Evolutionary conservation across 2,888 invertebrate genomes (phyloP).

Genomic region (Lasioglossum figueresi): DNA sequence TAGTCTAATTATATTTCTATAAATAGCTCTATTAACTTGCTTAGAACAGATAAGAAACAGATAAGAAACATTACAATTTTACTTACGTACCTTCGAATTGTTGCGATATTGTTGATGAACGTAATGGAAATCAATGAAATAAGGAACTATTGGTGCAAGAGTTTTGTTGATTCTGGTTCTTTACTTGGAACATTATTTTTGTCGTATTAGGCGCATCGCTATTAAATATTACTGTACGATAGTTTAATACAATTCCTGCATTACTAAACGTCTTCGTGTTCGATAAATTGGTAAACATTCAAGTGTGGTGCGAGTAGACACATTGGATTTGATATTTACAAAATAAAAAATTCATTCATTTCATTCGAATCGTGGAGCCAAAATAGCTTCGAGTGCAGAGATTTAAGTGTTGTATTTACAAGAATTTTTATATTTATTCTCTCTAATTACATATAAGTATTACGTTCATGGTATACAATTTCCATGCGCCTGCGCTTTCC

Average conservation of each 20-base stretch:
- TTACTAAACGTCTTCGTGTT: neutral
- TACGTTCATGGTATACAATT: neutral
- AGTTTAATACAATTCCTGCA: too few relatives aligned
- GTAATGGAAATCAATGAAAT: neutral
- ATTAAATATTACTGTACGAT: too few relatives aligned
- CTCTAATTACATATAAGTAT: neutral
- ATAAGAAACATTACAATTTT: too few relatives aligned
- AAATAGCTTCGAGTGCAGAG: neutral
- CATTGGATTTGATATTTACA: too few relatives aligned
- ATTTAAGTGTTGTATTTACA: neutral
- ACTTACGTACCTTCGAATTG: neutral
- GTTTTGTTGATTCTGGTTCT: neutral
- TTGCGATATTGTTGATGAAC: neutral
- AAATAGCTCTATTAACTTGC: neutral
- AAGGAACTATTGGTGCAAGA: neutral
- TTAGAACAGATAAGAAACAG: neutral
- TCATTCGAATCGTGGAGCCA: neutral
- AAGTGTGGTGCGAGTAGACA: neutral
- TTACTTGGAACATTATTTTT: neutral
- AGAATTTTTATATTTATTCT: neutral
- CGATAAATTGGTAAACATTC: neutral
- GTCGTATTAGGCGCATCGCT: neutral
- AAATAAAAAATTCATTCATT: too few relatives aligned
- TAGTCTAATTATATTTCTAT: neutral
- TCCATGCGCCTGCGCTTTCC: neutral